Base-by-base conservation (phyloP, 2,113 vertebrate species). In the Dinomys branickii region DNA sequence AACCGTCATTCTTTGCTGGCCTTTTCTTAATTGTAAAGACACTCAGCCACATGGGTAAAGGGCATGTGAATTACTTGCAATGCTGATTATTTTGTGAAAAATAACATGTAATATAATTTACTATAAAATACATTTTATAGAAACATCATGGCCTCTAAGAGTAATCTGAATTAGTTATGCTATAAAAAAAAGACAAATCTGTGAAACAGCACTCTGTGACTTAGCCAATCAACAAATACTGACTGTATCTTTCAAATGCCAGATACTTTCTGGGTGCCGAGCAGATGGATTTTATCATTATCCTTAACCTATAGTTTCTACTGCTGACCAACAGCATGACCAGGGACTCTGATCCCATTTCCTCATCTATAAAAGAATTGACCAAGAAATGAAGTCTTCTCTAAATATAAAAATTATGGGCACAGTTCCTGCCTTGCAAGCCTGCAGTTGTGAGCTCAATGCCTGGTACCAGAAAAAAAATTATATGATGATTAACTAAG, bases 321-420 rank as follows among this genome's bases (percentile, higher is more conserved):
- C 19, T 56, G 52, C 12, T 80, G 83, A 67, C 22, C 38, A 54
- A 3, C n/a, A 87, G n/a, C 44, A 7, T 14, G 7, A 41, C 28
- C 56, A 44, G 69, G 52, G 92, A 71, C 41, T 84, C 47, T 41
- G 20, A 67, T 33, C 44, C 59, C 71, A 2, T 59, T 95, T 89
- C 24, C 75, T 97, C 28, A 71, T 77, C 59, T 88, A 52, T 65
- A 90, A 94, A 94, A 94, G 38, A 94, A 88, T 10, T 20, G 44
- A 81, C 24, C n/a, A 24, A 35, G 80, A 87, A 69, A 63, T 80
- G 6, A 82, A 87, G 28, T 87, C 50, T 9, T 93, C 71, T 84
- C 14, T 77, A 69, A 56, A 58, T 91, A 28, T 44, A 93, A 89
- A 73, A 92, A 91, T n/a, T n/a, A n/a, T n/a, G n/a, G n/a, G n/a